Evolutionary conservation across 2,113 vertebrate genomes (phyloP).

Genomic region (Prinia subflava): DNA sequence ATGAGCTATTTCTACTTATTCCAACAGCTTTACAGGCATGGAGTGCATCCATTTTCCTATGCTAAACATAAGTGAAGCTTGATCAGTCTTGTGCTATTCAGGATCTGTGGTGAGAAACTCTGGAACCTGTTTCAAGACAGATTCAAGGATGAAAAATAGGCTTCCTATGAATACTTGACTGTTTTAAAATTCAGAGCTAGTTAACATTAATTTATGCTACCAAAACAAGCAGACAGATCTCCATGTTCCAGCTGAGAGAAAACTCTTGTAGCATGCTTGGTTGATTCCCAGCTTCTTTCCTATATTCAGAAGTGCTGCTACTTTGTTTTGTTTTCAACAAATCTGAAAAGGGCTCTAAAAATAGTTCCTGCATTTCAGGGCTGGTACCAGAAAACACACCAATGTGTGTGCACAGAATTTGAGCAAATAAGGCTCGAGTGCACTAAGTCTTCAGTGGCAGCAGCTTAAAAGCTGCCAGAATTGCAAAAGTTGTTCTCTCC

Average conservation of each 20-base stretch:
- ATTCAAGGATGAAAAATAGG: background rate
- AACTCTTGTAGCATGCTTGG: background rate
- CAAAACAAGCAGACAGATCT: conserved; percentile 35
- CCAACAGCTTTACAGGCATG: background rate
- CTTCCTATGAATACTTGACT: background rate
- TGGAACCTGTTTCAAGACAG: background rate
- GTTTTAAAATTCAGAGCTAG: background rate
- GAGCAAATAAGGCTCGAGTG: conserved; percentile 7
- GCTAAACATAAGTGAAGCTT: background rate
- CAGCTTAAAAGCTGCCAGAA: background rate
- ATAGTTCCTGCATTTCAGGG: conserved; percentile 19
- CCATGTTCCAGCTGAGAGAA: conserved; percentile 13
- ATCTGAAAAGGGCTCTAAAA: conserved; percentile 42
- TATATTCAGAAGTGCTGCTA: conserved; percentile 49
- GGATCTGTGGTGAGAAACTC: background rate
- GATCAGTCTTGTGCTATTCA: background rate
- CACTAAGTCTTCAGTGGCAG: background rate
- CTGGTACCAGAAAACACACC: background rate
- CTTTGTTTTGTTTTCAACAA: conserved; percentile 44
- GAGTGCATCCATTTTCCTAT: background rate
- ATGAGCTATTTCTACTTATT: background rate
- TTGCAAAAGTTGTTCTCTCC: background rate
- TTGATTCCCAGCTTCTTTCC: conserved; percentile 37
- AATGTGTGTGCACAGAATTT: background rate
- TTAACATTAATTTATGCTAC: conserved; percentile 20